These are phyloP conservation scores for Prunella strophiata DNA, from an alignment of 2,797 vertebrate genomes.

Conservation along the genomic window DNA sequence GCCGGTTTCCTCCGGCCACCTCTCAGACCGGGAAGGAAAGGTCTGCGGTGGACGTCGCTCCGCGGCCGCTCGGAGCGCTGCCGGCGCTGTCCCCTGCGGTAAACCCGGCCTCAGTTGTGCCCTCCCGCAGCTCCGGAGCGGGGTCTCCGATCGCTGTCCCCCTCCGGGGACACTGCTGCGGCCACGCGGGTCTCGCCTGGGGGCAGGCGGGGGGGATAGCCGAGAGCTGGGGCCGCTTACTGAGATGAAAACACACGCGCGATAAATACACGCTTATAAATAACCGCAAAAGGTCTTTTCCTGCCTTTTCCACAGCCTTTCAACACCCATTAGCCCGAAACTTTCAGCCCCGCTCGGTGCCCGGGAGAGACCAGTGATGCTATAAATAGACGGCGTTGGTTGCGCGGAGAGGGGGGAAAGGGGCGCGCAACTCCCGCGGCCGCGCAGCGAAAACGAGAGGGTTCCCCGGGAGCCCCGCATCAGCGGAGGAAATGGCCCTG, in stretches of 20 bases:
- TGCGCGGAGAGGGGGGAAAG: background rate
- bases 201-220: accelerated
- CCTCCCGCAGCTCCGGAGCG: background rate
- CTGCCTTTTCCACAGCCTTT: background rate
- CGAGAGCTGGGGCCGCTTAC: background rate
- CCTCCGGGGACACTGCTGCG: background rate
- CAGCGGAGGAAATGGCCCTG: background rate
- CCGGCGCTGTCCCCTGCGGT: background rate
- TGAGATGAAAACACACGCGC: background rate
- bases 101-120: background rate
- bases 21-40: background rate
- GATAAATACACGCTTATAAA: background rate
- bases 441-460: background rate
- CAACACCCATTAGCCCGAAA: background rate
- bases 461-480: background rate
- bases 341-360: background rate
- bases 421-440: background rate
- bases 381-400: background rate
- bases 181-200: background rate
- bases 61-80: background rate
- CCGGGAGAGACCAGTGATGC: background rate
- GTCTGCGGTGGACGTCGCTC: background rate
- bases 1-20: background rate
- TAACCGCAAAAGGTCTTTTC: background rate
- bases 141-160: accelerated